These are phyloP conservation scores for Clistopyga incitator DNA, from an alignment of 2,888 invertebrate genomes.

Conservation along the genomic window DNA sequence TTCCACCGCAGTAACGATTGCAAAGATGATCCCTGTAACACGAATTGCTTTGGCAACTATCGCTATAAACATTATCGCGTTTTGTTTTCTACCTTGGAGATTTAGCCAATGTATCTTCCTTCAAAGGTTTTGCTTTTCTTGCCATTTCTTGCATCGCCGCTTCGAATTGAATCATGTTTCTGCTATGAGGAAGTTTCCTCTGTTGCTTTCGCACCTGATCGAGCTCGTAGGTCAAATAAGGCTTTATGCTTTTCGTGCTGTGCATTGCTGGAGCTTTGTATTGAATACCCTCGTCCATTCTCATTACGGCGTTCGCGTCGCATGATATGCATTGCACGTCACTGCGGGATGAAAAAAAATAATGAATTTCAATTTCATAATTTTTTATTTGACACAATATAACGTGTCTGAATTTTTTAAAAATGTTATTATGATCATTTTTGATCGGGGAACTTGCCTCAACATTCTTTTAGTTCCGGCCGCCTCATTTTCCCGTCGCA, in stretches of 20 bases:
- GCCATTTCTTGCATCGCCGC: slow-evolving; percentile 80
- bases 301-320: slow-evolving; percentile 91
- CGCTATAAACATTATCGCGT: not conserved
- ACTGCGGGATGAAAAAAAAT: slow-evolving; percentile 81
- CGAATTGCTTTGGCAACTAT: not conserved
- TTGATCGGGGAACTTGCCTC: slow-evolving; percentile 82
- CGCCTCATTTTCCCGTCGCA: slow-evolving; percentile 88
- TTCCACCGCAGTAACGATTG: slow-evolving; percentile 92
- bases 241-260: slow-evolving; percentile 87
- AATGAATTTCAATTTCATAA: not conserved
- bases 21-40: slow-evolving; percentile 85
- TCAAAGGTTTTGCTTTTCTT: slow-evolving; percentile 72
- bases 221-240: slow-evolving; percentile 90
- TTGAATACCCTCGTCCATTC: slow-evolving; percentile 85
- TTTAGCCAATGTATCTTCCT: slow-evolving; percentile 68
- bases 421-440: no score
- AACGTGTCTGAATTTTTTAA: not conserved
- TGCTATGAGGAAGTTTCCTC: slow-evolving; percentile 82
- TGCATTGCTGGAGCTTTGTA: slow-evolving; percentile 86
- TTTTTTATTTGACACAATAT: no score
- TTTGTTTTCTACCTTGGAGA: slow-evolving; percentile 67
- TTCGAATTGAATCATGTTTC: slow-evolving; percentile 84
- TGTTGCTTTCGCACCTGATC: slow-evolving; percentile 86
- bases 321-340: slow-evolving; percentile 92
- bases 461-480: slow-evolving; percentile 90